A percentile compares a stretch with the other conserved stretches of the same genome.
Evolutionary conservation across 2,797 vertebrate genomes (phyloP).

Genomic region (Cossypha dichroa): DNA sequence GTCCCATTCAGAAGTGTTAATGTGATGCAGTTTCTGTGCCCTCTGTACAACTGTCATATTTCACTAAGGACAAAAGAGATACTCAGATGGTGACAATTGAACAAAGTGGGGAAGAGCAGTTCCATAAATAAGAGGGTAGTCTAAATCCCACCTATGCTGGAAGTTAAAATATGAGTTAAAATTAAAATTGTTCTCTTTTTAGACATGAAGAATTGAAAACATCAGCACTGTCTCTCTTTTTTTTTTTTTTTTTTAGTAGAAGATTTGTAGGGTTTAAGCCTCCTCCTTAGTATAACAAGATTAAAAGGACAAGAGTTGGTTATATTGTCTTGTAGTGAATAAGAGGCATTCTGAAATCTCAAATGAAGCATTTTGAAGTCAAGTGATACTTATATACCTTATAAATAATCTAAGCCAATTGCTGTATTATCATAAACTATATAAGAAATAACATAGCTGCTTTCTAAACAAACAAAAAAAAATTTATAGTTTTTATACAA

Average conservation of each 20-base stretch:
- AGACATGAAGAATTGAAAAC: background rate
- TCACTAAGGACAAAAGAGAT: background rate
- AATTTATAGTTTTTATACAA: background rate
- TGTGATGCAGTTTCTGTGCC: background rate
- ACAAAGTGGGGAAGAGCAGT: background rate
- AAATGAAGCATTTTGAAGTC: background rate
- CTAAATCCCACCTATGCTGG: background rate
- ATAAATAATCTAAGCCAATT: background rate
- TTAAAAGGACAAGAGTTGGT: background rate
- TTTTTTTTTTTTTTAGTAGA: background rate
- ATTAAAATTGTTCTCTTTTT: background rate
- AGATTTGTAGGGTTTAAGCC: background rate
- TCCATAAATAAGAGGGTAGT: background rate
- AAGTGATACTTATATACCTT: background rate
- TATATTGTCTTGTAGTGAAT: background rate
- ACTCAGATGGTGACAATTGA: background rate
- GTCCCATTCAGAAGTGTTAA: background rate
- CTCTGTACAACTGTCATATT: background rate
- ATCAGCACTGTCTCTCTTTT: background rate
- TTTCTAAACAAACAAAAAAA: background rate
- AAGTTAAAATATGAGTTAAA: background rate
- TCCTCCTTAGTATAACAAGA: background rate
- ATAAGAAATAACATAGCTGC: background rate
- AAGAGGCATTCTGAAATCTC: background rate
- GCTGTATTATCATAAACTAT: background rate